Percentiles rank a stretch among this genome's conserved stretches.
phyloP scores from a whole-genome alignment of 2,888 invertebrate genomes.

The Oconnorella tubifera region DNA sequence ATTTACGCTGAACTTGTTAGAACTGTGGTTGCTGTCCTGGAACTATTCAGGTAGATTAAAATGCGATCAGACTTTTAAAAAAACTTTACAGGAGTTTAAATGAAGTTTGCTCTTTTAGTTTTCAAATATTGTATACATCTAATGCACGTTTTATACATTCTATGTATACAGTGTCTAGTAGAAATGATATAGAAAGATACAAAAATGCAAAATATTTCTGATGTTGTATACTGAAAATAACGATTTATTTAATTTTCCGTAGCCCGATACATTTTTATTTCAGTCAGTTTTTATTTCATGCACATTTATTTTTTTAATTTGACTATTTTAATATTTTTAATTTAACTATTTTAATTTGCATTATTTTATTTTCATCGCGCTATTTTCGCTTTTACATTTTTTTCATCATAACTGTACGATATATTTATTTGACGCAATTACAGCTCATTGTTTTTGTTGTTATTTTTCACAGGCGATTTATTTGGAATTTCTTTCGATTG shows the following conservation, averaged over 20 bases:
- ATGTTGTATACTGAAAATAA: too few species aligned
- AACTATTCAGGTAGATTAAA: constrained; percentile 7
- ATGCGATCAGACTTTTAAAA: too few species aligned
- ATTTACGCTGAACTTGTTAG: background rate
- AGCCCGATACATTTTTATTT: too few species aligned
- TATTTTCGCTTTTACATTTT: background rate
- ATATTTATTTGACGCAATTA: too few species aligned
- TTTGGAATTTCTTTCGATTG: background rate
- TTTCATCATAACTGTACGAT: too few species aligned
- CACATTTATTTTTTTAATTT: background rate
- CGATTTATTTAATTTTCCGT: too few species aligned
- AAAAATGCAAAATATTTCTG: too few species aligned
- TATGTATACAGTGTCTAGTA: background rate
- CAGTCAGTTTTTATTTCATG: too few species aligned
- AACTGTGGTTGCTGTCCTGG: constrained; percentile 1
- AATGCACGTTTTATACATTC: background rate
- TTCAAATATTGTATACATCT: background rate
- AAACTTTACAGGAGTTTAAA: too few species aligned
- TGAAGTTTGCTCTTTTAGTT: too few species aligned
- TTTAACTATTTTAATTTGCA: background rate
- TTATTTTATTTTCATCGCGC: background rate
- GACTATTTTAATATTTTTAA: background rate
- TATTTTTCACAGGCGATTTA: background rate
- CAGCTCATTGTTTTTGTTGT: too few species aligned
- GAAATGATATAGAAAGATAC: too few species aligned